phyloP scores from a whole-genome alignment of 2,888 invertebrate species.

The Aspidiotus rigidus region DNA sequence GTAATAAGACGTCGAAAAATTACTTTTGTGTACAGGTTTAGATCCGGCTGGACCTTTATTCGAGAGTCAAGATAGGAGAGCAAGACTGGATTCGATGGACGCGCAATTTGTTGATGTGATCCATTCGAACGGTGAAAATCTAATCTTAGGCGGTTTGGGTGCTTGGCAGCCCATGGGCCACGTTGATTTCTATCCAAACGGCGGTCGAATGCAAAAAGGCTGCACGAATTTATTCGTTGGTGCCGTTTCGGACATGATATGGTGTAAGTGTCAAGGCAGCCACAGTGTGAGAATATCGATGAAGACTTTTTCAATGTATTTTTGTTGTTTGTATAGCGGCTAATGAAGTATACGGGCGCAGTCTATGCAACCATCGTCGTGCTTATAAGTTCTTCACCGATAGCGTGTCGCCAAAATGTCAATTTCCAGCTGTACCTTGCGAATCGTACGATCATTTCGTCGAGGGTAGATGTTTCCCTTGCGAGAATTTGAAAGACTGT shows the following conservation, averaged over 20 bases:
- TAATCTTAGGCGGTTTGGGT: constrained; percentile 79
- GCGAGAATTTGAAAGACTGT: constrained; percentile 52
- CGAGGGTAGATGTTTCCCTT: constrained; percentile 66
- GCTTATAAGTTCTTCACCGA: constrained; percentile 93
- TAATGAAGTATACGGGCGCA: constrained; percentile 72
- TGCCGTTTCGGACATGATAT: constrained; percentile 78
- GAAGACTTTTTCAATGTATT: constrained; percentile 35
- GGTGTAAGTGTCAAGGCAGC: constrained; percentile 54
- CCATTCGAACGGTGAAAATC: constrained; percentile 84
- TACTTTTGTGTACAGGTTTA: constrained; percentile 51
- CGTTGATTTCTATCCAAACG: constrained; percentile 86
- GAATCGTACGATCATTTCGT: constrained; percentile 73
- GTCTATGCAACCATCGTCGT: constrained; percentile 82
- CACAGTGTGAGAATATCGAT: not conserved
- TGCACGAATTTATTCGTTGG: constrained; percentile 87
- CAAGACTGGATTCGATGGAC: constrained; percentile 71
- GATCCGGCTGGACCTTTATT: constrained; percentile 88
- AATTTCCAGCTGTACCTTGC: constrained; percentile 85
- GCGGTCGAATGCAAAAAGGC: constrained; percentile 82
- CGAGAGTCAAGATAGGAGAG: constrained; percentile 77
- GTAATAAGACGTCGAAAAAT: not conserved
- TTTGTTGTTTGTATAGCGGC: constrained; percentile 44
- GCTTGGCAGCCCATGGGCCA: constrained; percentile 88
- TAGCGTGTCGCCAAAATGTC: constrained; percentile 80
- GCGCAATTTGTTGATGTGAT: constrained; percentile 87